Percentiles rank a stretch among this genome's conserved stretches.
Evolutionary conservation across 2,888 invertebrate species (phyloP).

Genomic region (Mesoligia furuncula): DNA sequence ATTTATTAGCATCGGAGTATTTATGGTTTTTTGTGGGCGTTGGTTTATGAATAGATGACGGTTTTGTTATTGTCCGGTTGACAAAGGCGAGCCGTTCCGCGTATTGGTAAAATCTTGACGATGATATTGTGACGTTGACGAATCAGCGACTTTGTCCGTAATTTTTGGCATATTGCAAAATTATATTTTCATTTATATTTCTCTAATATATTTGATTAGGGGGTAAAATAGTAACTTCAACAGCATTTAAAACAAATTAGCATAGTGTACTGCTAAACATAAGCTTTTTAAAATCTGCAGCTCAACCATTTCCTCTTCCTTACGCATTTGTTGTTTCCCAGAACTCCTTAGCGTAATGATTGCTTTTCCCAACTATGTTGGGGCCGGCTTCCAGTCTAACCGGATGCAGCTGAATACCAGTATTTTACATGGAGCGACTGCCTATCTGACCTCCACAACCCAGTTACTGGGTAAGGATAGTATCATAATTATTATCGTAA

Average conservation of each 20-base stretch:
- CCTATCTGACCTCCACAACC: no score
- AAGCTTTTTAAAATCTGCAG: neutral
- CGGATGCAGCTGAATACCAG: no score
- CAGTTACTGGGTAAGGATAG: no score
- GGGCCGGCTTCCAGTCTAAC: no score
- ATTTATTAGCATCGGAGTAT: constrained; percentile 53
- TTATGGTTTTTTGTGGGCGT: constrained; percentile 56
- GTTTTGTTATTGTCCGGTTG: constrained; percentile 32
- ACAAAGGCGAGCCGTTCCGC: neutral
- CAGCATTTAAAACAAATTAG: neutral
- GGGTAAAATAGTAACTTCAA: neutral
- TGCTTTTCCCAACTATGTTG: no score
- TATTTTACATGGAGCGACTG: no score
- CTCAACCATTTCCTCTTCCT: no score
- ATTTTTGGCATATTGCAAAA: neutral
- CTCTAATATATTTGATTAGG: neutral
- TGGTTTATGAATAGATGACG: constrained; percentile 33
- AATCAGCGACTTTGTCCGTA: neutral
- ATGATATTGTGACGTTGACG: constrained; percentile 1
- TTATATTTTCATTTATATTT: neutral
- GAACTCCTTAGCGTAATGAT: neutral
- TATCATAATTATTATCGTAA: no score
- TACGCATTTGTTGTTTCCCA: neutral
- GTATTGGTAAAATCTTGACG: neutral
- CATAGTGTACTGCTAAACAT: neutral